Conservation (phyloP, 2,888 invertebrate genomes). For the Autographa pulchrina region DNA sequence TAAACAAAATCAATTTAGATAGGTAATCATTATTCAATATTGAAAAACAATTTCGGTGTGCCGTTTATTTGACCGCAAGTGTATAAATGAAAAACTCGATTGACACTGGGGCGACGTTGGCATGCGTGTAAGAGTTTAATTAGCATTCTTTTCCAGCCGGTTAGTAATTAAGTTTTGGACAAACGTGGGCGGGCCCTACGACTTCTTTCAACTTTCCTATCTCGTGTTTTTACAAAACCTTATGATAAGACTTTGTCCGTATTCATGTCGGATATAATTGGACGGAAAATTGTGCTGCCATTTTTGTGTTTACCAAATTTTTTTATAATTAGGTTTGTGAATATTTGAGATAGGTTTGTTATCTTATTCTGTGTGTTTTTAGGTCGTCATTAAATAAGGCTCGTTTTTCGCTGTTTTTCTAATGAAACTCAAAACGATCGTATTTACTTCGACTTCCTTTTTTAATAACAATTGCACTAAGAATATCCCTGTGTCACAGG, state of each 20-base stretch:
- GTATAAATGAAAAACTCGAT: slow-evolving; percentile 62
- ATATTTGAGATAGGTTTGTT: neutral
- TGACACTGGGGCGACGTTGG: slow-evolving; percentile 64
- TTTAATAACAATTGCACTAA: too few relatives aligned
- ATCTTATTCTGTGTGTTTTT: neutral
- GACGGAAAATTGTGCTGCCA: slow-evolving; percentile 7
- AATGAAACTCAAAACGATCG: too few relatives aligned
- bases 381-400: neutral
- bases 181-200: slow-evolving; percentile 57
- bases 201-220: slow-evolving; percentile 46
- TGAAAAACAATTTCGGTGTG: neutral
- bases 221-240: slow-evolving; percentile 40
- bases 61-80: slow-evolving; percentile 37
- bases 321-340: neutral
- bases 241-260: slow-evolving; percentile 23
- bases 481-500: too few relatives aligned
- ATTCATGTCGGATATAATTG: slow-evolving; percentile 33
- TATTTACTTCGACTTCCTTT: too few relatives aligned
- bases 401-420: neutral
- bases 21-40: too few relatives aligned
- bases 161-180: slow-evolving; percentile 60
- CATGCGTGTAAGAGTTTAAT: slow-evolving; percentile 61
- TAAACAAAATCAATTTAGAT: too few relatives aligned
- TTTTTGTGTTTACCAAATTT: slow-evolving; percentile 3
- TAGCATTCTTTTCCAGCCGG: slow-evolving; percentile 63